Evolutionary conservation across 2,888 invertebrate genomes (phyloP), one percentile per base, ranked within the genome.

Genomic region (Pandemis cinnamomeana): DNA sequence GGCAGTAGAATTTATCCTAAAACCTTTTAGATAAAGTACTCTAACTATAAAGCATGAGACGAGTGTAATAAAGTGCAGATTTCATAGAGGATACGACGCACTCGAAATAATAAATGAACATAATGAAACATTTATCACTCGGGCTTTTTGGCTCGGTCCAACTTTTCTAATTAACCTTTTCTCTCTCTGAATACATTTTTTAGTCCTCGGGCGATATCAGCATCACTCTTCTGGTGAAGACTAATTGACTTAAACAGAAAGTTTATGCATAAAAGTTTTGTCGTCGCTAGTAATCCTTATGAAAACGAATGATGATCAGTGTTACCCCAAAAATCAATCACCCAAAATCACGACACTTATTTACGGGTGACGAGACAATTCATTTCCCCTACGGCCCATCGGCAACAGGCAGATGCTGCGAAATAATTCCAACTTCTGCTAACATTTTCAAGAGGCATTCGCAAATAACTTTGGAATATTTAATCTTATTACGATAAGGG

Each of bases 391-490:
- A 70, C 74, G 72, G 62, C 51, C 76, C 74, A 68, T 58, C 71
- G 79, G 79, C 78, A 78, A 79, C 76, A 77, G 80, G 71, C 80
- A 79, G 77, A 80, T 78, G 78, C 78, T 77, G 76, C 75, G 67
- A 82, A 80, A 85, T 82, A 82, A 81, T 81, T 80, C 64, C 75
- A 79, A 84, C 72, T 80, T 82, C 72, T 76, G 67, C 76, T 76
- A 80, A 83, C 79, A 79, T 82, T 81, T 76, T 82, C 77, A 79
- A 79, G 72, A 78, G 80, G 79, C 78, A 80, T 84, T 85, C 86
- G 84, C 79, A 80, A 82, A 81, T 78, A 72, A 79, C 78, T 77
- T 80, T 77, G 78, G 79, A 80, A 81, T 80, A 79, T 83, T 81
- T 81, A 82, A 83, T 82, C 78, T 80, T 78, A 78, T 78, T 80